These are phyloP conservation scores for Xenentodon cancila DNA, from an alignment of 2,797 vertebrate genomes.

Conservation along the genomic window DNA sequence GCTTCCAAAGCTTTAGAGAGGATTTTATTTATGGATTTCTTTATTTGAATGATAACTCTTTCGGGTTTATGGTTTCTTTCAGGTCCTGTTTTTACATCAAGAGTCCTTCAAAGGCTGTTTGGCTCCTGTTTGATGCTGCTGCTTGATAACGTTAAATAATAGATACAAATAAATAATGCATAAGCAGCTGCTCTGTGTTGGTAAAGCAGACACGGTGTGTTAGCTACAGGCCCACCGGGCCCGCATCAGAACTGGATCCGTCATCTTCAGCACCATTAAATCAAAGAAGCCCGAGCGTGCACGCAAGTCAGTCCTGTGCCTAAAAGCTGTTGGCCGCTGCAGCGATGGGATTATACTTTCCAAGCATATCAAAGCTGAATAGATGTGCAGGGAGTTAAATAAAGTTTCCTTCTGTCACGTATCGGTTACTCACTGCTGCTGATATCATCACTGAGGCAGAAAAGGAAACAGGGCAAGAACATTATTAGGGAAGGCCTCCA, in stretches of 20 bases:
- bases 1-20: no score
- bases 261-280: constrained; percentile 22
- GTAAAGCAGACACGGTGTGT: constrained; percentile 32
- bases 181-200: not conserved
- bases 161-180: not conserved
- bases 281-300: constrained; percentile 44
- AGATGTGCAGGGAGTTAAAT: constrained; percentile 39
- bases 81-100: no score
- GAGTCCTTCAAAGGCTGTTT: not conserved
- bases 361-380: constrained; percentile 42
- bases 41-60: no score
- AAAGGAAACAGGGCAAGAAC: constrained; percentile 32
- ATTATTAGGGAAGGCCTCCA: constrained; percentile 29
- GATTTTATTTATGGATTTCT: no score
- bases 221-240: constrained; percentile 25
- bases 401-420: constrained; percentile 23
- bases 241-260: constrained; percentile 20
- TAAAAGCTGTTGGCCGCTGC: constrained; percentile 51
- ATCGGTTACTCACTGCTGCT: constrained; percentile 75
- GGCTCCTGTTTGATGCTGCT: not conserved
- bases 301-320: constrained; percentile 21
- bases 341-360: constrained; percentile 58
- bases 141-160: not conserved
- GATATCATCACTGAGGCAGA: constrained; percentile 76
- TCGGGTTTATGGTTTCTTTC: no score